Conservation (phyloP, 1,140 invertebrate species). For the Chrysoperla carnea region DNA sequence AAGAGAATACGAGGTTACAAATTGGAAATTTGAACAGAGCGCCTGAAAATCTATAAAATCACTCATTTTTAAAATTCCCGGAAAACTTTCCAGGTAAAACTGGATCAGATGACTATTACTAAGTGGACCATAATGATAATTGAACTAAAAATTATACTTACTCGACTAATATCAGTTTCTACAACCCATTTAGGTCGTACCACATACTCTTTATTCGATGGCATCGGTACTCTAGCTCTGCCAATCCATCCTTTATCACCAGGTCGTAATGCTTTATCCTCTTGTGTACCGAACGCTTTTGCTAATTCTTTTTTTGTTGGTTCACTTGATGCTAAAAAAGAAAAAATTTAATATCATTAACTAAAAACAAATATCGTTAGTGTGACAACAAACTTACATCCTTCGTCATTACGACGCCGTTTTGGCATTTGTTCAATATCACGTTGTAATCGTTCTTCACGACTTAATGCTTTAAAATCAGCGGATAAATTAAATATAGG, state of each 20-base stretch:
- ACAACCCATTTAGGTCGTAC: slow-evolving; percentile 81
- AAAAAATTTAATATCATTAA: too few species aligned
- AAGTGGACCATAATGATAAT: too few species aligned
- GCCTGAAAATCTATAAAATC: too few species aligned
- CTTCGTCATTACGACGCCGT: slow-evolving; percentile 7
- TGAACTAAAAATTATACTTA: slow-evolving; percentile 28
- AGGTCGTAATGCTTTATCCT: slow-evolving; percentile 45
- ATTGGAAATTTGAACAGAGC: too few species aligned
- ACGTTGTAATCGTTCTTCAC: slow-evolving; percentile 75
- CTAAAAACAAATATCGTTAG: too few species aligned
- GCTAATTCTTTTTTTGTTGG: slow-evolving; percentile 1
- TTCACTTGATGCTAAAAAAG: neutral
- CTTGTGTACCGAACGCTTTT: slow-evolving; percentile 6
- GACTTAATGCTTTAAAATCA: slow-evolving; percentile 80
- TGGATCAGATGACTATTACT: too few species aligned
- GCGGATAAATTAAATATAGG: slow-evolving; percentile 93
- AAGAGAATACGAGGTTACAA: too few species aligned
- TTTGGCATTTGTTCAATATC: slow-evolving; percentile 74
- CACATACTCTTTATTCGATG: slow-evolving; percentile 94
- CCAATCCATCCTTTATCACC: slow-evolving; percentile 92
- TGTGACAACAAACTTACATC: too few species aligned
- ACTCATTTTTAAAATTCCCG: too few species aligned
- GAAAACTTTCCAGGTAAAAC: too few species aligned
- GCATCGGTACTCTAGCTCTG: slow-evolving; percentile 83
- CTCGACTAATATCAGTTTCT: slow-evolving; percentile 67